Conservation (phyloP, 2,888 invertebrate genomes). For the Andrena dorsata region DNA sequence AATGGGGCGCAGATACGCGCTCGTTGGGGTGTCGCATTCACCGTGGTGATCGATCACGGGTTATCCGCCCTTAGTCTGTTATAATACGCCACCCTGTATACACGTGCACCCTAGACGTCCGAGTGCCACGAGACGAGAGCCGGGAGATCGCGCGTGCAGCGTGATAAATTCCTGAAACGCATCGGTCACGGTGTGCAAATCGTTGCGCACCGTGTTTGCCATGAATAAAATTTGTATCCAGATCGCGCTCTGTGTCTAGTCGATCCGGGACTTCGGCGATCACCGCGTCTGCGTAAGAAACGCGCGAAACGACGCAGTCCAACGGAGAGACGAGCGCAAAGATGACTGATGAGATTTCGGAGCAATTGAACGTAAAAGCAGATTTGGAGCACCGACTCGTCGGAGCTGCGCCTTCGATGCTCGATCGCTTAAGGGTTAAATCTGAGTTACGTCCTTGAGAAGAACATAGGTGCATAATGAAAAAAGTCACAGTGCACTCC, state of each 20-base stretch:
- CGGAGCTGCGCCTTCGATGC: too few species aligned
- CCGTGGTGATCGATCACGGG: conserved; percentile 82
- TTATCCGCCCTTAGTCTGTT: conserved; percentile 81
- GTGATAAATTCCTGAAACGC: conserved; percentile 61
- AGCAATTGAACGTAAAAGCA: conserved; percentile 2
- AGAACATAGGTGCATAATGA: too few species aligned
- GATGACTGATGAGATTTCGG: background rate
- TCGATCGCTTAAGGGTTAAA: too few species aligned
- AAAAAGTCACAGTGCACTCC: too few species aligned
- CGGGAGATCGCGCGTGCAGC: conserved; percentile 47
- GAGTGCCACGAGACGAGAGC: conserved; percentile 17
- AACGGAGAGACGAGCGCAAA: too few species aligned
- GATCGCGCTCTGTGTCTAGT: background rate
- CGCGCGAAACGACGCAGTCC: conserved; percentile 15
- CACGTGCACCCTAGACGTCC: conserved; percentile 59
- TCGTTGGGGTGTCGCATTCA: conserved; percentile 83
- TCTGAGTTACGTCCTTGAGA: too few species aligned
- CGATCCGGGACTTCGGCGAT: background rate
- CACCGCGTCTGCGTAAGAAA: conserved; percentile 43
- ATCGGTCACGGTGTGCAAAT: conserved; percentile 46
- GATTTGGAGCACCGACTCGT: background rate
- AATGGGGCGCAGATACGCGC: conserved; percentile 83
- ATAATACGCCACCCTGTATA: conserved; percentile 76
- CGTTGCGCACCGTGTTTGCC: conserved; percentile 39
- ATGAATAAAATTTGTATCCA: conserved; percentile 56